These are phyloP conservation scores for Myiopsitta monachus DNA, from an alignment of 2,113 vertebrate genomes.

Conservation along the genomic window DNA sequence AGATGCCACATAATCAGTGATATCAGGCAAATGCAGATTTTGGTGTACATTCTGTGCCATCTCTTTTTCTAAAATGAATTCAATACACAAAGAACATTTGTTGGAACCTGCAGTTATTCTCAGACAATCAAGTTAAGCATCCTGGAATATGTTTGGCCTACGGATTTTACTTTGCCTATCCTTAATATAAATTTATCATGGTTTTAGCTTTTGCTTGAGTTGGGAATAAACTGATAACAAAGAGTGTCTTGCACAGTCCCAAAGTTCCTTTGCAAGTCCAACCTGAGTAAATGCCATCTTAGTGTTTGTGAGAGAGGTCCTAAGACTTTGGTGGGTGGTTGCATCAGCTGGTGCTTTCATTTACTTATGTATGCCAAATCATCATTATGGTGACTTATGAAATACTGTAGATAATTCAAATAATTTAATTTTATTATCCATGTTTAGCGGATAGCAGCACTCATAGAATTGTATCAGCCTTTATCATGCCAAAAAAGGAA, in stretches of 20 bases:
- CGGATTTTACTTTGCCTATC: not conserved
- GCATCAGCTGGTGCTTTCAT: not conserved
- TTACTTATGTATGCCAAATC: not conserved
- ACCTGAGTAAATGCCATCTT: not conserved
- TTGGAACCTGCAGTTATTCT: not conserved
- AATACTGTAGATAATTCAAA: not conserved
- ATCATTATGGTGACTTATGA: not conserved
- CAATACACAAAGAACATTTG: not conserved
- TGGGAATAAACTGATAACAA: not conserved
- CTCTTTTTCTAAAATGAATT: not conserved
- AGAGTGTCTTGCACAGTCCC: not conserved
- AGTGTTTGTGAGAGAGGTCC: not conserved
- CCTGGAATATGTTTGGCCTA: not conserved
- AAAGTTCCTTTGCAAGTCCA: not conserved
- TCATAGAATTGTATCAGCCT: not conserved
- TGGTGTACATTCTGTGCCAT: not conserved
- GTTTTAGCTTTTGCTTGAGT: not conserved
- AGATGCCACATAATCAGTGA: not conserved
- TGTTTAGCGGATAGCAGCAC: not conserved
- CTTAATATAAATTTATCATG: not conserved
- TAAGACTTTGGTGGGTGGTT: not conserved
- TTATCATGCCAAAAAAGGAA: not conserved
- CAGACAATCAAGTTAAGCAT: not conserved
- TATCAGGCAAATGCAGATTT: conserved; percentile 32
- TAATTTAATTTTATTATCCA: not conserved